Base-by-base conservation (phyloP, 2,797 vertebrate genomes). In the Aeoliscus strigatus region DNA sequence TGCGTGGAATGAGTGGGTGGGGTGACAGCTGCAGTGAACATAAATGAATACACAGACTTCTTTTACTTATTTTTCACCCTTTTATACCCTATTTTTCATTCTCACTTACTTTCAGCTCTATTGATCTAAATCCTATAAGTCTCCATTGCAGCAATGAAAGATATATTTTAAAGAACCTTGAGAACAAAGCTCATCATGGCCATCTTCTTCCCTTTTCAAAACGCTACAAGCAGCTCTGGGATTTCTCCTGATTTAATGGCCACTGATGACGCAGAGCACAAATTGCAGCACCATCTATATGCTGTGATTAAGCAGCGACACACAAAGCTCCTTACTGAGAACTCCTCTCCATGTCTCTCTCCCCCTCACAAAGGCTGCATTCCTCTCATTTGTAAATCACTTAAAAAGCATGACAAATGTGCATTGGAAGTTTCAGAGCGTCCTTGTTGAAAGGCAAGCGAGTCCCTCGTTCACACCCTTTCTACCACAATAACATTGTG, bases 361-460 rank as follows among this genome's bases (percentile, higher is more conserved):
- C 57, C 45, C 56, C 51, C 66, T 70, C 70, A 81, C 76, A 83
- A 86, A 79, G 80, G 67, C 69, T 33, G 54, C 53, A 64, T 80
- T 79, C 70, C 70, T 73, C 77, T 79, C 77, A 81, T 82, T 81
- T 82, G 82, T 73, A 79, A 82, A 82, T 81, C 78, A 76, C 71
- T 82, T 81, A n/a, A 77, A 81, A 82, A 80, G 74, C 79, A 82
- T 84, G 80, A 84, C 81, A 84, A 77, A 82, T 81, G 70, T 73
- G 77, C 70, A 83, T 65, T 81, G 66, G 75, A 81, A 71, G 70
- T 80, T 82, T 74, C 70, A 40, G 62, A 68, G 76, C 67, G 66
- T 79, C 71, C 64, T 60, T 51, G 43, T 48, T 60, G 59, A 77
- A 60, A 67, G 68, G 2, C 57, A 65, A 48, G 50, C 30, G 40